Base-by-base conservation (phyloP, 1,140 invertebrate species). In the Heterodera carotae region DNA sequence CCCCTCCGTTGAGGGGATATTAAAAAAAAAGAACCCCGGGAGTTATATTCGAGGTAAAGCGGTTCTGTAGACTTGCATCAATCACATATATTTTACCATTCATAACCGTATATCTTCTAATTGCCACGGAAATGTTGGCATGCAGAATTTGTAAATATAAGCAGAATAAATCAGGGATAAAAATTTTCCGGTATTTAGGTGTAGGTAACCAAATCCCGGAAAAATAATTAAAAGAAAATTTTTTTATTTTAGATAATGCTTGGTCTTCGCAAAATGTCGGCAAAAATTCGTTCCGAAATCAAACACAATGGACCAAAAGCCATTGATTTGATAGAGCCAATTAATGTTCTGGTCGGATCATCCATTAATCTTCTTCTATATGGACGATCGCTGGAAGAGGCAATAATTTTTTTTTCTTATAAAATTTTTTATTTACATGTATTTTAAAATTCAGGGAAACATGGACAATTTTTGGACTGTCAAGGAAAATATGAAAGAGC, bases 201-300 rank as follows among this genome's bases (percentile, higher is more conserved):
- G n/a, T n/a, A n/a, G n/a, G n/a, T n/a, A n/a, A n/a, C n/a, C n/a
- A n/a, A n/a, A n/a, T n/a, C n/a, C n/a, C n/a, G n/a, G n/a, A n/a
- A 53, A 53, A 53, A 53, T 53, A 18, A 15, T 53, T 8, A 53
- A 53, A 53, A 53, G 12, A 18, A 53, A 5, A 1, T 18, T 53
- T 53, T 53, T 53, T 53, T 43, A 62, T 34, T 71, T 71, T 25
- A 71, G 69, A 18, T 73, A 34, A 31, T 62, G 25, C n/a, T 64
- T 33, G 71, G 62, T 29, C 36, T 73, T 31, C 71, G 56, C 56
- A 73, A 73, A 73, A 53, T 73, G 43, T 73, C 71, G 12, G 71
- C 56, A 59, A 73, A 60, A 73, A 73, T 73, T 2, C 39, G 71
- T 12, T 34, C 48, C 56, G 43, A 73, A 60, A 66, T 66, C 4